Conservation (phyloP, 2,113 vertebrate genomes). For the Myrmecophaga tridactyla region DNA sequence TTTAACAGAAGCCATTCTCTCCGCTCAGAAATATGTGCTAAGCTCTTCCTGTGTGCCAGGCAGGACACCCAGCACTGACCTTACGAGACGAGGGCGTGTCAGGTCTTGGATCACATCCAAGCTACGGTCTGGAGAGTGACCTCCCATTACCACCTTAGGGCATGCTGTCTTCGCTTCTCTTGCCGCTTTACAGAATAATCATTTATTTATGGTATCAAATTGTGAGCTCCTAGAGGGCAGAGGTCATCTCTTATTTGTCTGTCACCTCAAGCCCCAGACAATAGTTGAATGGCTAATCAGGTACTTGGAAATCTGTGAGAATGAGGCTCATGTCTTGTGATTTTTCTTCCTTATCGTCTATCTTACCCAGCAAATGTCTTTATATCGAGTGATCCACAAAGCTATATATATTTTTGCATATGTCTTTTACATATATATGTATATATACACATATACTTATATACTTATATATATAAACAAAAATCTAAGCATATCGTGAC, state of each 20-base stretch:
- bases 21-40: background rate
- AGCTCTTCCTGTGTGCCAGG: background rate
- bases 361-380: background rate
- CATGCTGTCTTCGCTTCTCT: accelerated
- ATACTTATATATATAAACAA: background rate
- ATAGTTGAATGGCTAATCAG: background rate
- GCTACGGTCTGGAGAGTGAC: accelerated
- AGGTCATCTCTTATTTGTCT: background rate
- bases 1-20: background rate
- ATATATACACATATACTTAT: too few relatives aligned
- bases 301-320: background rate
- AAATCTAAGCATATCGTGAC: background rate
- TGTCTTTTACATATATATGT: background rate
- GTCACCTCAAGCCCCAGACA: background rate
- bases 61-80: too few relatives aligned
- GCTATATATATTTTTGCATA: too few relatives aligned
- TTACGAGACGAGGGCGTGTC: background rate
- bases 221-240: background rate
- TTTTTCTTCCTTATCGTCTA: background rate
- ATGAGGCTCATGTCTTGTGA: background rate
- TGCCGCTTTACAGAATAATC: too few relatives aligned
- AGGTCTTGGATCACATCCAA: background rate
- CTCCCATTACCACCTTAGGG: accelerated
- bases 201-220: background rate
- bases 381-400: background rate